A percentile compares a stretch with the other conserved stretches of the same genome.
phyloP scores from a whole-genome alignment of 2,888 invertebrate species.

The Sesamia inferens region DNA sequence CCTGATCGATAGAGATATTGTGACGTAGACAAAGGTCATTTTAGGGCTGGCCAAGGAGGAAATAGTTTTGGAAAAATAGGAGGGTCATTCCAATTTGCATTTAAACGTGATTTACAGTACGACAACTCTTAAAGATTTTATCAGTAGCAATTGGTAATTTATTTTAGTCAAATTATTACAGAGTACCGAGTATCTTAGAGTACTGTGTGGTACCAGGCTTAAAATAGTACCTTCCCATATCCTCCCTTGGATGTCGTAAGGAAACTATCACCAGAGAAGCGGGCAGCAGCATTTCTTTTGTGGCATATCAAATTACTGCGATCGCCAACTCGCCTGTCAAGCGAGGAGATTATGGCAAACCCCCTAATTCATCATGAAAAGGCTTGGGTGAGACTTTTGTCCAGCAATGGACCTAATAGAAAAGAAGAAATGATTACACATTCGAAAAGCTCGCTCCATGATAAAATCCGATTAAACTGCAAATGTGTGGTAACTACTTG shows the following conservation, averaged over 20 bases:
- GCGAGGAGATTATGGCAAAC: too few species aligned
- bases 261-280: too few species aligned
- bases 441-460: background rate
- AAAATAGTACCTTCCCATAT: too few species aligned
- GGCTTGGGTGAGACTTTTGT: too few species aligned
- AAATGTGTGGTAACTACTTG: background rate
- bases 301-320: too few species aligned
- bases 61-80: background rate
- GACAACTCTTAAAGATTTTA: background rate
- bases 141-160: background rate
- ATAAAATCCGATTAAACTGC: background rate
- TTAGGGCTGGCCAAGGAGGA: constrained; percentile 51
- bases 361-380: too few species aligned
- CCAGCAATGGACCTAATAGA: too few species aligned
- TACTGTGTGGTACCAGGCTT: too few species aligned
- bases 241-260: too few species aligned
- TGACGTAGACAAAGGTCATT: constrained; percentile 64
- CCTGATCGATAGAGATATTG: constrained; percentile 66
- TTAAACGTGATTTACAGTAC: background rate
- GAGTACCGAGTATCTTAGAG: too few species aligned
- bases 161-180: background rate
- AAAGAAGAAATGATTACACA: background rate
- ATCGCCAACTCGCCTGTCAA: too few species aligned
- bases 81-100: background rate
- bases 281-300: too few species aligned